Evolutionary conservation across 2,888 invertebrate genomes (phyloP).

Genomic region (Andrena minutula): DNA sequence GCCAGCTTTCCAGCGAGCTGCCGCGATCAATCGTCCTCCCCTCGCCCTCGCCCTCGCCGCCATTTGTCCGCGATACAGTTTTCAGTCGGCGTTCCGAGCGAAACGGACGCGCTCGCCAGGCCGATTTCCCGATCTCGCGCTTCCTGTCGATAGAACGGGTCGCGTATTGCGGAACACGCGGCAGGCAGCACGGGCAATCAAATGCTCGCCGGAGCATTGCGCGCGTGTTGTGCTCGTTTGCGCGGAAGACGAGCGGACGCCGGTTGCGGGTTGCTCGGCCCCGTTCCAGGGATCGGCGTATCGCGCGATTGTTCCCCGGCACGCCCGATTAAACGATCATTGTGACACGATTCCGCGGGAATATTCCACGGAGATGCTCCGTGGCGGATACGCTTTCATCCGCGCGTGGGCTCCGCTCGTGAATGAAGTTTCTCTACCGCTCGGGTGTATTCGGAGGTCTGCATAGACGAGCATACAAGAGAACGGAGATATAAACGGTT

Average conservation of each 20-base stretch:
- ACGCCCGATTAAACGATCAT: constrained; percentile 84
- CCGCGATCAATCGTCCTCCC: constrained; percentile 55
- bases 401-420: constrained; percentile 3
- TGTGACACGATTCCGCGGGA: constrained; percentile 73
- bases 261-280: constrained; percentile 61
- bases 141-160: constrained; percentile 68
- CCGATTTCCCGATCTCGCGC: constrained; percentile 70
- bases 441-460: too few species aligned
- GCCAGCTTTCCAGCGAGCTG: constrained; percentile 16
- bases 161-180: constrained; percentile 74
- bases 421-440: too few species aligned
- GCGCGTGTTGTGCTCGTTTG: constrained; percentile 79
- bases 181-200: constrained; percentile 83
- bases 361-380: too few species aligned
- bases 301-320: constrained; percentile 81
- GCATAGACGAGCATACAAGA: too few species aligned
- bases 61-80: constrained; percentile 42
- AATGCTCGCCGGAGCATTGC: constrained; percentile 81
- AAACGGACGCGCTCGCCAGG: constrained; percentile 32
- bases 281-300: constrained; percentile 58
- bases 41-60: constrained; percentile 21
- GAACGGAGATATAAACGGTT: too few species aligned
- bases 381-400: constrained; percentile 71
- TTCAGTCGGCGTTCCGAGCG: constrained; percentile 21
- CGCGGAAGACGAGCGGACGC: constrained; percentile 82